Conservation (phyloP, 2,888 invertebrate genomes). For the Drosophila antonietae region DNA sequence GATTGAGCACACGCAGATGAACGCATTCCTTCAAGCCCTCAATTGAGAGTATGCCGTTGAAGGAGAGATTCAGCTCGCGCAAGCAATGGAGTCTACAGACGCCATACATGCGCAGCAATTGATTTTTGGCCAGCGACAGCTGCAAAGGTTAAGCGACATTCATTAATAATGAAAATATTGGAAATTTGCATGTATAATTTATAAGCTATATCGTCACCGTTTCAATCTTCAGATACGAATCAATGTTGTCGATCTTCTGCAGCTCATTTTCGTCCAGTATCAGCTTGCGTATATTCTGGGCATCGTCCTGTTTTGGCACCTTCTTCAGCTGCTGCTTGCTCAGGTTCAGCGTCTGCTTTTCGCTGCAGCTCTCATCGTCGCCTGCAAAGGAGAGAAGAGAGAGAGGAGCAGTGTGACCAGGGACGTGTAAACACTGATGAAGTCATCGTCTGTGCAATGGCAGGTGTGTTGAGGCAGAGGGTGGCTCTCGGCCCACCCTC, state of each 20-base stretch:
- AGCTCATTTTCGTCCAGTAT: slow-evolving; percentile 94
- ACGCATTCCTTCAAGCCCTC: slow-evolving; percentile 94
- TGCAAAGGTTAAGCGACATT: slow-evolving; percentile 83
- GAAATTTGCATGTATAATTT: background rate
- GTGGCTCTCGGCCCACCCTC: slow-evolving; percentile 45
- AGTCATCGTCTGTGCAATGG: slow-evolving; percentile 62
- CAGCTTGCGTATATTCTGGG: slow-evolving; percentile 88
- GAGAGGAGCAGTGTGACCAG: slow-evolving; percentile 4
- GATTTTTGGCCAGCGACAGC: slow-evolving; percentile 94
- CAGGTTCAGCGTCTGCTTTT: slow-evolving; percentile 88
- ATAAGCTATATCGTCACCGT: slow-evolving; percentile 86
- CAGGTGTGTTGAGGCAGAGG: slow-evolving; percentile 34
- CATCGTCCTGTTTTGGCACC: slow-evolving; percentile 89
- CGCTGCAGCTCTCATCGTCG: slow-evolving; percentile 81
- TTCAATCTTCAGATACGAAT: slow-evolving; percentile 91
- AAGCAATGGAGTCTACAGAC: slow-evolving; percentile 92
- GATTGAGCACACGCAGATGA: slow-evolving; percentile 92
- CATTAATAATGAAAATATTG: background rate
- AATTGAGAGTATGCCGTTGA: slow-evolving; percentile 94
- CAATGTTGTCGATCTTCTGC: slow-evolving; percentile 94
- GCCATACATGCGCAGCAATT: slow-evolving; percentile 94
- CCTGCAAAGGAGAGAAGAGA: slow-evolving; percentile 57
- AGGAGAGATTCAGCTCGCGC: slow-evolving; percentile 92
- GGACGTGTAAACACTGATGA: slow-evolving; percentile 57
- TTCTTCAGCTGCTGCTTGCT: slow-evolving; percentile 92